Conservation (phyloP, 2,888 invertebrate species). For the Vanessa cardui region DNA sequence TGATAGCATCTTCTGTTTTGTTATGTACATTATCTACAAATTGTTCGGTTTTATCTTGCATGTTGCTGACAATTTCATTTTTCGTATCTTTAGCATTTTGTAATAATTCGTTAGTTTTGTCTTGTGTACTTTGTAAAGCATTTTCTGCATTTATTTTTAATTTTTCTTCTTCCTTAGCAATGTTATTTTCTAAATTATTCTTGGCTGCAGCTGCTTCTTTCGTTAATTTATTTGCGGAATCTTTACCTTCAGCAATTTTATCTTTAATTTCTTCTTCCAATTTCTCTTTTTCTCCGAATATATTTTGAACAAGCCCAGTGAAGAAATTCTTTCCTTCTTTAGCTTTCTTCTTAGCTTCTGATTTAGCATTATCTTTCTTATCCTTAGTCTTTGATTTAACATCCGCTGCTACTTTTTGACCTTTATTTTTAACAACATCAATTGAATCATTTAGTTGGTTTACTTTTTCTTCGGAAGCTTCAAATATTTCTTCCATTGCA, state of each 20-base stretch:
- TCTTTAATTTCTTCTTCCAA: constrained; percentile 69
- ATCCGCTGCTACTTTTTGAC: constrained; percentile 53
- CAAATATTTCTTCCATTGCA: constrained; percentile 55
- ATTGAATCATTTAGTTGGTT: constrained; percentile 60
- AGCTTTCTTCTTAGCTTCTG: constrained; percentile 70
- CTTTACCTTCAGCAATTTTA: constrained; percentile 67
- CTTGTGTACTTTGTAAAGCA: constrained; percentile 38
- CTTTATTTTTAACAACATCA: constrained; percentile 60
- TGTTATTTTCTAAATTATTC: constrained; percentile 58
- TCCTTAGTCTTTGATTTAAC: constrained; percentile 50
- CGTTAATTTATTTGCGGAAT: constrained; percentile 60
- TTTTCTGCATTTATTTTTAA: constrained; percentile 31
- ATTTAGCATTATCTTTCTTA: constrained; percentile 60
- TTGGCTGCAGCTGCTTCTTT: constrained; percentile 64
- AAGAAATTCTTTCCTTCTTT: constrained; percentile 76
- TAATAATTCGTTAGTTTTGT: constrained; percentile 41
- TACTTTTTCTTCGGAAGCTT: constrained; percentile 57
- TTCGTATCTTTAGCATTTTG: constrained; percentile 29
- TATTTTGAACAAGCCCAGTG: constrained; percentile 71
- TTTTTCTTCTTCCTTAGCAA: constrained; percentile 58
- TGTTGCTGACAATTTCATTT: constrained; percentile 19
- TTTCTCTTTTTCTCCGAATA: constrained; percentile 77
- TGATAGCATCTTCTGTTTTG: constrained; percentile 42
- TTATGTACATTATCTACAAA: constrained; percentile 45
- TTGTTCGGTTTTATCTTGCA: constrained; percentile 41